Conservation (phyloP, 1,140 invertebrate species). For the Bombus affinis region DNA sequence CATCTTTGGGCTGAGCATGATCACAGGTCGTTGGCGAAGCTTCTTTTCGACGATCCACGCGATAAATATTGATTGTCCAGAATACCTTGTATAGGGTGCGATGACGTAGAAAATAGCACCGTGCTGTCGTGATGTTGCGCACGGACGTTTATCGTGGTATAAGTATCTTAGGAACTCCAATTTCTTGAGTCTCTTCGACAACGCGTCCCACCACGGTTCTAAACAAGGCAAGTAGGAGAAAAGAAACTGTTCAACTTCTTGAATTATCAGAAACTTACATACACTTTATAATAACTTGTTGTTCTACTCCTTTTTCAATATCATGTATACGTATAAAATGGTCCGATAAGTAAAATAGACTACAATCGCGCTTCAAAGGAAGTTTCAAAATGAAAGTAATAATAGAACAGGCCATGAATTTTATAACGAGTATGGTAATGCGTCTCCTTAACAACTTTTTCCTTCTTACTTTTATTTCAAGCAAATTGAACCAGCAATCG, state of each 20-base stretch:
- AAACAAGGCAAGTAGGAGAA: neutral
- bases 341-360: neutral
- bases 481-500: neutral
- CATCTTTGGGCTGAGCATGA: constrained; percentile 91
- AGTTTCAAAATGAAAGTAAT: neutral
- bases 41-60: constrained; percentile 31
- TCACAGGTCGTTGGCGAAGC: constrained; percentile 32
- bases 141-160: constrained; percentile 15
- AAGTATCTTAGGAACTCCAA: constrained; percentile 27
- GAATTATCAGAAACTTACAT: neutral
- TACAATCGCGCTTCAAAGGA: neutral
- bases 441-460: neutral
- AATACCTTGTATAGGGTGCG: constrained; percentile 48
- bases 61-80: constrained; percentile 64
- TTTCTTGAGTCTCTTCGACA: constrained; percentile 1
- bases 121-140: constrained; percentile 21
- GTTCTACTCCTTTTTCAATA: neutral
- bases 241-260: neutral
- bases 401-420: neutral
- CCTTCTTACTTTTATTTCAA: neutral
- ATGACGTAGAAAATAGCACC: constrained; percentile 38
- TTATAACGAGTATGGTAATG: neutral
- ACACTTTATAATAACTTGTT: neutral
- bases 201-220: neutral
- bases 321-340: neutral